Evolutionary conservation across 2,797 vertebrate genomes (phyloP), one percentile per base, ranked within the genome.

Genomic region (Chrysocyon brachyurus): DNA sequence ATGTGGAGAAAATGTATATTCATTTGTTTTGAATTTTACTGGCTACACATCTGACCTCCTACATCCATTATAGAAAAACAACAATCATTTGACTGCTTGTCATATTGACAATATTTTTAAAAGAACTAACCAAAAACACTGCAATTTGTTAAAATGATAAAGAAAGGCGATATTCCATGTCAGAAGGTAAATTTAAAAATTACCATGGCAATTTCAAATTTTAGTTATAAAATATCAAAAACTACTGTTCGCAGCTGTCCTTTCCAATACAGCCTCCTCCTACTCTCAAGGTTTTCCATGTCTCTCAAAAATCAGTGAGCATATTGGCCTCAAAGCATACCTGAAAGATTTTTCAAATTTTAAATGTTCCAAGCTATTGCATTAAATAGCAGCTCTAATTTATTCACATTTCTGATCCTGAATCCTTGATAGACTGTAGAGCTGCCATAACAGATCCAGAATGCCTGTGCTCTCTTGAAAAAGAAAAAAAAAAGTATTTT

Each of bases 1-100:
- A 75, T 89, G 68, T 92, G 26, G n/a, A 84, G n/a, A 59, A 89
- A 54, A 92, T n/a, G 70, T 89, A 5, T 78, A 61, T 70, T 84
- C 54, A 68, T 77, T 52, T 73, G 66, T 89, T 83, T 56, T 84
- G 33, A 84, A 84, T 33, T n/a, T 7, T 15, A 46, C 1, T 75
- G 33, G 40, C 63, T 63, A n/a, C 24, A 77, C 61, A 21, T 75
- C 49, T 95, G 75, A 40, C 24, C 19, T 88, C 36, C 46, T 59
- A 85, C 16, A 19, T 56, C 46, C 12, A 40, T 63, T 63, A 84
- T 12, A 81, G 56, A 63, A 3, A 56, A 46, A 93, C 40, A 73
- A 61, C 28, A 81, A 73, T 59, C 33, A 81, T 52, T 90, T 94
- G 73, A 64, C 21, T 46, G 66, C 0, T 36, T 79, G 31, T 33